Evolutionary conservation across 2,797 vertebrate genomes (phyloP), one percentile per base, ranked within the genome.

Genomic region (Oophaga sylvatica): DNA sequence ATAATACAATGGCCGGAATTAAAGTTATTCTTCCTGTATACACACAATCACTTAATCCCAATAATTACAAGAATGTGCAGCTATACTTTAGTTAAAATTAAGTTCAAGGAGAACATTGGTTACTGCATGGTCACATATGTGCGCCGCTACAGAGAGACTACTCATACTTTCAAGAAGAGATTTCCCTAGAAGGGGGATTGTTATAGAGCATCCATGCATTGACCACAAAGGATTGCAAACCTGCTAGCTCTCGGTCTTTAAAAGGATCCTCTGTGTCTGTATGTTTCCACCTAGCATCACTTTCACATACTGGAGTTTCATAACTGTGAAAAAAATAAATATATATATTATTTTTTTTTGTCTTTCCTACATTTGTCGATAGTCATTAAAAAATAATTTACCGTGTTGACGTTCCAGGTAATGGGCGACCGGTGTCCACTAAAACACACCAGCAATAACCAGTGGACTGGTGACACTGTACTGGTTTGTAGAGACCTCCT

Each of bases 381-480:
- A 67, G 7, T 19, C 31, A 16, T 3, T 78, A 15, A 80, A 80
- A 73, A 57, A 84, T 16, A 8, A 12, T 57, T 86, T 95, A 98
- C 98, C 98, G 96, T 62, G 97, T 98, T 71, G 98, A 99, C 56
- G 98, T 98, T 80, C 97, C 97, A 48, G 98, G 98, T 87, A 99
- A 95, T 2, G 98, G 98, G 8, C 98, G 96, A 63, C 98, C 98
- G 0, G 97, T 99, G 93, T 99, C 98, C 89, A 98, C 97, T 90
- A 97, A 93, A 83, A 99, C 98, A 88, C 98, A 99, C 98, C 98
- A 99, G 94, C 98, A 99, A 93, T 99, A 99, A 57, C 98, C 97
- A 5, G 98, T 99, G 2, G 97, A 99, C 92, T 99, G 97, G 94
- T 99, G 98, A 92, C 98, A 99, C 89, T 99, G 98, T 88, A 99